These are phyloP conservation scores for Brachynemurus nebulosus DNA, from an alignment of 2,888 invertebrate genomes.

Conservation along the genomic window DNA sequence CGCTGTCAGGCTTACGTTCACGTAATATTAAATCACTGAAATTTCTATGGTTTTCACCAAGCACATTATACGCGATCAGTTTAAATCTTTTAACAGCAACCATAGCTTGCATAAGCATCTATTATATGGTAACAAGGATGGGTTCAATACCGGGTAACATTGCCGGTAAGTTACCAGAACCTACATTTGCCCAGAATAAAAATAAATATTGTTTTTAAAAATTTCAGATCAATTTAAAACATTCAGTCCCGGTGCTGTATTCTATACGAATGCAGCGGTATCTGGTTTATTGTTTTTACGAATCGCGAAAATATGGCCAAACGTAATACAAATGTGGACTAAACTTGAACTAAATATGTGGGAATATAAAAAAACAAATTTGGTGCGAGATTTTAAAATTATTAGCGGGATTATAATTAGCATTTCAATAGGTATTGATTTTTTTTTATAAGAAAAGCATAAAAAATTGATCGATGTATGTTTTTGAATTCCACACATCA, in stretches of 20 bases:
- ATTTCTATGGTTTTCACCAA: background rate
- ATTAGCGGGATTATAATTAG: background rate
- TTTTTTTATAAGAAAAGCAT: too few relatives aligned
- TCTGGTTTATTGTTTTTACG: background rate
- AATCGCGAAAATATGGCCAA: conserved; percentile 4
- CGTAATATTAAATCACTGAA: background rate
- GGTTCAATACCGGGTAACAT: background rate
- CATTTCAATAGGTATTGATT: background rate
- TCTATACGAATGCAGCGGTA: conserved; percentile 4
- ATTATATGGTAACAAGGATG: conserved; percentile 1
- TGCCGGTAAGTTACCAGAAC: background rate
- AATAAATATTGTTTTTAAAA: background rate
- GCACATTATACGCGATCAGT: background rate
- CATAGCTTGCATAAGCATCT: background rate
- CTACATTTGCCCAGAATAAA: background rate
- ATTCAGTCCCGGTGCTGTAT: background rate
- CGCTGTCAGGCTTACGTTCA: background rate
- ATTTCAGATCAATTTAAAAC: background rate
- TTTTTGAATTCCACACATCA: too few relatives aligned
- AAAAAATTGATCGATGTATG: too few relatives aligned
- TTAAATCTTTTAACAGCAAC: background rate
- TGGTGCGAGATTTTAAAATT: background rate
- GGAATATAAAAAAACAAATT: background rate
- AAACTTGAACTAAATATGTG: conserved; percentile 6
- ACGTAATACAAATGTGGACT: background rate